phyloP scores from a whole-genome alignment of 35 echinoderm and acorn worm species.

The Apostichopus japonicus region DNA sequence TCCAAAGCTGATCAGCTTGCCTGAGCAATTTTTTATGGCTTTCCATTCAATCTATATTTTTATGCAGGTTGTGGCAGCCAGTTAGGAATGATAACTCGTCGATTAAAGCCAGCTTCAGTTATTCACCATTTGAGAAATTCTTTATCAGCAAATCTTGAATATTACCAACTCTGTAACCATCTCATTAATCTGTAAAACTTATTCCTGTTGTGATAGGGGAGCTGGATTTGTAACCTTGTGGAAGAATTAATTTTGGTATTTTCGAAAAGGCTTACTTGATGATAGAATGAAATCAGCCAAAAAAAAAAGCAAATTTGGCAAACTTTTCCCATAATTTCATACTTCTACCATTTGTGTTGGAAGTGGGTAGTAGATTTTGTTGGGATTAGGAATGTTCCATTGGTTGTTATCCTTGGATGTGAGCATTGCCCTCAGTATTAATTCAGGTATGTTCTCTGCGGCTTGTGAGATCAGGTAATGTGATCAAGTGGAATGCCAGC shows the following conservation, averaged over 20 bases:
- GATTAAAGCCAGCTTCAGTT: not conserved
- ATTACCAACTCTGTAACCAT: not conserved
- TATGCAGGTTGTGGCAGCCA: not conserved
- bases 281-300: not conserved
- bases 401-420: not conserved
- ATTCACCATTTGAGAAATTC: no score
- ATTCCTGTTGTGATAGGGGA: not conserved
- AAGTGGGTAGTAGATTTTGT: not conserved
- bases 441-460: constrained; percentile 8
- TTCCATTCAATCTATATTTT: not conserved
- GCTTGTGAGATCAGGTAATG: constrained; percentile 47
- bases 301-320: not conserved
- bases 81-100: not conserved
- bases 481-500: constrained; percentile 44
- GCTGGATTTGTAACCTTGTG: not conserved
- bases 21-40: not conserved
- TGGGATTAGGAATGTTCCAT: not conserved
- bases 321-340: not conserved
- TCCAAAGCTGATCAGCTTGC: not conserved
- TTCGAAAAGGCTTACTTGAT: not conserved
- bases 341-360: no score
- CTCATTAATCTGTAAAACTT: not conserved
- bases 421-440: not conserved
- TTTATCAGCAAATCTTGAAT: not conserved
- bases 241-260: not conserved